phyloP scores from a whole-genome alignment of 2,113 vertebrate species.

The Lepus europaeus region DNA sequence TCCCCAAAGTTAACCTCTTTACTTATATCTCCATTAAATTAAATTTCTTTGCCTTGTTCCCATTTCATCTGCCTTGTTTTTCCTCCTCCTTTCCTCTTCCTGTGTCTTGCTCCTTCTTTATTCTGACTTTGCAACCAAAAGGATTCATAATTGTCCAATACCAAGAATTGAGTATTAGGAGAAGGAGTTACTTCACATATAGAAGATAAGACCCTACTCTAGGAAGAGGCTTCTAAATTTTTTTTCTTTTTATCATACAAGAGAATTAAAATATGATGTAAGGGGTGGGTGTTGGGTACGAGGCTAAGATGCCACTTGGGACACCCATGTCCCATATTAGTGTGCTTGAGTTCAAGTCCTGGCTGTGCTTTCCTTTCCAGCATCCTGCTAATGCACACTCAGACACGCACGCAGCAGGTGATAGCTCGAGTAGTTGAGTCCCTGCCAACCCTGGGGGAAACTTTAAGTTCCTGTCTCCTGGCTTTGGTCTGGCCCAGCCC shows the following conservation, averaged over 20 bases:
- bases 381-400: no score
- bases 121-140: constrained; percentile 12
- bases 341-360: no score
- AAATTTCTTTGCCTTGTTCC: background rate
- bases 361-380: no score
- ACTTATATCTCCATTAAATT: background rate
- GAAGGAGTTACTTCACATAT: constrained; percentile 1
- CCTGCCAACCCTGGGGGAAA: no score
- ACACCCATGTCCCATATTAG: no score
- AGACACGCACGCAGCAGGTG: no score
- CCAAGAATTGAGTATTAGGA: background rate
- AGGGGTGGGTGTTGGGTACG: no score
- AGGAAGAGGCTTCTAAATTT: background rate
- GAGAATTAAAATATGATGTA: background rate
- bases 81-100: background rate
- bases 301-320: no score
- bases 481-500: no score
- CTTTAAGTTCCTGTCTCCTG: no score
- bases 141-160: background rate
- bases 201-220: background rate
- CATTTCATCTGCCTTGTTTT: background rate
- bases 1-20: constrained; percentile 38
- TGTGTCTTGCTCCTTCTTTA: background rate
- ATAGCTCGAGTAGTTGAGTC: no score
- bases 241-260: background rate